Percentiles rank a stretch among this genome's conserved stretches.
Evolutionary conservation across 2,797 vertebrate genomes (phyloP).

Genomic region (Pachyuromys duprasi): DNA sequence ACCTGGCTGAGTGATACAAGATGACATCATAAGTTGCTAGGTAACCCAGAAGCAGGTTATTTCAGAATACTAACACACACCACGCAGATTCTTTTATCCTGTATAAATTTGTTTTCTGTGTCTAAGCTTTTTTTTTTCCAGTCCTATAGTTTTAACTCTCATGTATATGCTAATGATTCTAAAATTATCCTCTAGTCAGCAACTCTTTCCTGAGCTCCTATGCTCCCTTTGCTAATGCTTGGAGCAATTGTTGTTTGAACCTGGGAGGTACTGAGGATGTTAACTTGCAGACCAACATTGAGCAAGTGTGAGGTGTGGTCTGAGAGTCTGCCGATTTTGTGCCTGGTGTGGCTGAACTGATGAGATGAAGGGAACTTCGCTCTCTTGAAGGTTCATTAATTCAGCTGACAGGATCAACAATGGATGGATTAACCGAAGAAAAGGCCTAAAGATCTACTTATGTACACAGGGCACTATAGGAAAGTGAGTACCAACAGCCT

Average conservation of each 20-base stretch:
- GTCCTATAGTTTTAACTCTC: not conserved
- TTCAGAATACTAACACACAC: too few relatives aligned
- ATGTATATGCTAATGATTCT: not conserved
- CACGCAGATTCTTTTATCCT: not conserved
- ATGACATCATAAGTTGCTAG: too few relatives aligned
- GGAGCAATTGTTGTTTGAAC: not conserved
- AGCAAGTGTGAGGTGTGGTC: not conserved
- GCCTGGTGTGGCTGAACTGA: not conserved
- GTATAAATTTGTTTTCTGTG: constrained; percentile 31
- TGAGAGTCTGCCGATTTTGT: not conserved
- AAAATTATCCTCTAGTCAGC: not conserved
- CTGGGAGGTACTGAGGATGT: not conserved
- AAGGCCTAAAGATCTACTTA: not conserved
- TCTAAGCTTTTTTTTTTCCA: not conserved
- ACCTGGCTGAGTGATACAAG: too few relatives aligned
- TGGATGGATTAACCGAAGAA: not conserved
- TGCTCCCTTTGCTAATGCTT: not conserved
- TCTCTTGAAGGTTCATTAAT: not conserved
- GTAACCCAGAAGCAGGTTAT: too few relatives aligned
- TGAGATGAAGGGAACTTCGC: too few relatives aligned
- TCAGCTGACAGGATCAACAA: not conserved
- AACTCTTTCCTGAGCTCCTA: constrained; percentile 4
- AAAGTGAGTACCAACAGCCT: not conserved
- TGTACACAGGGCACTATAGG: not conserved
- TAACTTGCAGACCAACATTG: not conserved